phyloP scores from a whole-genome alignment of 2,113 vertebrate species.

The Alaudala cheleensis region DNA sequence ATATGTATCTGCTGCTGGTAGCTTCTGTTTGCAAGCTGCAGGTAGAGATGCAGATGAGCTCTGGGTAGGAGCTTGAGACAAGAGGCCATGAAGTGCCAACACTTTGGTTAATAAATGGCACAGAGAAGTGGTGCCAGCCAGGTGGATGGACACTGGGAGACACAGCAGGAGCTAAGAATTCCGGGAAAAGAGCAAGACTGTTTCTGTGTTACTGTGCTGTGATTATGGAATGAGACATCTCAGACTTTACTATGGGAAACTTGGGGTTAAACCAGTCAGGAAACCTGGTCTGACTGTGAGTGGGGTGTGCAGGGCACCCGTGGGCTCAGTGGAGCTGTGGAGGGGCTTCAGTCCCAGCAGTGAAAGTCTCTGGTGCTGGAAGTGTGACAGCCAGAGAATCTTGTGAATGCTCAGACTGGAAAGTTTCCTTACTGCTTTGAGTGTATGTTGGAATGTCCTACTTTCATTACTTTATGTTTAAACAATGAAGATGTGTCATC shows the following conservation, averaged over 20 bases:
- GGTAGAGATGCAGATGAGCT: neutral
- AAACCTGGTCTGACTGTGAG: neutral
- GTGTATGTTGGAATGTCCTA: neutral
- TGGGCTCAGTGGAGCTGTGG: neutral
- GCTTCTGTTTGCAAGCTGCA: neutral
- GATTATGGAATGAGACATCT: neutral
- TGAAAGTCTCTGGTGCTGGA: neutral
- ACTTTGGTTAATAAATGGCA: neutral
- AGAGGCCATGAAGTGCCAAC: too few species aligned
- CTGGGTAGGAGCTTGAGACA: fast-evolving
- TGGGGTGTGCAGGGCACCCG: neutral
- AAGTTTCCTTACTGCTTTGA: neutral
- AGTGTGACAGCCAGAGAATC: neutral
- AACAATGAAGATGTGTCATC: neutral
- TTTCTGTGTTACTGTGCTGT: neutral
- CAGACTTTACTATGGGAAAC: neutral
- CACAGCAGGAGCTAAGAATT: neutral
- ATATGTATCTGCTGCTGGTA: neutral
- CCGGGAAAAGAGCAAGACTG: neutral
- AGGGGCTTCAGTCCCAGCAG: fast-evolving
- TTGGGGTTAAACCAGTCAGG: fast-evolving
- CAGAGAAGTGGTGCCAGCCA: neutral
- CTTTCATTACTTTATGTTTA: neutral
- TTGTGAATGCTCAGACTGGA: neutral
- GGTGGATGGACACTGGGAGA: neutral